Evolutionary conservation across 2,888 invertebrate genomes (phyloP), one percentile per base, ranked within the genome.

Genomic region (Odontocolon sp.): DNA sequence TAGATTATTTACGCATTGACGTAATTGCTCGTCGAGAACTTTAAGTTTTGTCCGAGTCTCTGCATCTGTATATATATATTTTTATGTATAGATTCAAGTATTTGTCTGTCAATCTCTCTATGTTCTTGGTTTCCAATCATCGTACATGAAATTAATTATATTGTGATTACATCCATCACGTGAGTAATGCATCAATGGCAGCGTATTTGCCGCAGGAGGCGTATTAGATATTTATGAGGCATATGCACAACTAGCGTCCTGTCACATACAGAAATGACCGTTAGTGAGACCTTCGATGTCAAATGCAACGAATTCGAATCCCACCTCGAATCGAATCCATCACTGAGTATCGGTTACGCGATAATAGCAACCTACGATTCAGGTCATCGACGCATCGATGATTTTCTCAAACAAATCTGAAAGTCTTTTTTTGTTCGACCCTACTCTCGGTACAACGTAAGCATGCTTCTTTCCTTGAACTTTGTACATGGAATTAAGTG

Each of bases 351-450:
- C 56, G 36, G 18, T 50, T 40, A 50, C 38, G 50, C 59, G 33
- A 52, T 52, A 52, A 69, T 69, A 61, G 31, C 23, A 61, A 21
- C 16, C 45, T 14, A 21, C 8, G 45, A 59, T 67, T 67, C 50
- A 33, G 59, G 67, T 57, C 57, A 50, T 67, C 59, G 67, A 59
- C 52, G 59, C 52, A 57, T 73, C 59, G 42, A 59, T 45, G 50
- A 59, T 67, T 59, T 59, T 36, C 67, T 66, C 14, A 28, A 45
- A 64, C 33, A 47, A 36, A 18, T 36, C 52, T 59, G 26, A 28
- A 33, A 69, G 42, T 47, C 59, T n/a, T n/a, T n/a, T 69, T 59
- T 38, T 68, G 16, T 47, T 11, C 11, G 9, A 47, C 33, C 9
- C 31, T 61, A 21, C 47, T 3, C 31, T 31, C 26, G 9, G 42